These are phyloP conservation scores for Ailurus styani DNA, from an alignment of 2,113 vertebrate species.

Conservation along the genomic window DNA sequence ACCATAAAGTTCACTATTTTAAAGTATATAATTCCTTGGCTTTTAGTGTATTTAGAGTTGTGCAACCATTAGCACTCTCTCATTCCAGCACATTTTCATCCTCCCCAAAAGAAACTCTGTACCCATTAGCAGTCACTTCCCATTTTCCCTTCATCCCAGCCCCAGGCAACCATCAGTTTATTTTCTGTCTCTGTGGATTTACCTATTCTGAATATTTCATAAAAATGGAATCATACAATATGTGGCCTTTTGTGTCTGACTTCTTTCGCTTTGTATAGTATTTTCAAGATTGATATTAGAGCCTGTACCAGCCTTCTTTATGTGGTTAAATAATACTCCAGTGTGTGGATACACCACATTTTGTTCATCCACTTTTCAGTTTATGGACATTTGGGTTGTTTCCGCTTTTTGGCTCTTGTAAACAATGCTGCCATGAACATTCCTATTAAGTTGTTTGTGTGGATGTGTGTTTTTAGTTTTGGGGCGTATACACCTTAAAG, in stretches of 20 bases:
- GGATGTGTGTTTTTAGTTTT: background rate
- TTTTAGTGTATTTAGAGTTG: background rate
- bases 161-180: background rate
- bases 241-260: background rate
- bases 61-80: background rate
- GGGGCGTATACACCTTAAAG: background rate
- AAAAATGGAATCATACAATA: background rate
- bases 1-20: background rate
- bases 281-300: background rate
- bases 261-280: background rate
- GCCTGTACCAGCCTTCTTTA: background rate
- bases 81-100: slow-evolving; percentile 2
- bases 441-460: background rate
- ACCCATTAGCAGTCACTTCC: background rate
- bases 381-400: background rate
- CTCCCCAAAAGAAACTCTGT: background rate
- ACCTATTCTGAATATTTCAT: background rate
- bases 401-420: background rate
- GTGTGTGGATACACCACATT: background rate
- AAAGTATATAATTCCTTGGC: background rate
- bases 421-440: slow-evolving; percentile 22
- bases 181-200: background rate
- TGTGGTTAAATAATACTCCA: background rate
- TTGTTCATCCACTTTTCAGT: background rate
- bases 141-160: background rate